A percentile compares a stretch with the other conserved stretches of the same genome.
Evolutionary conservation across 2,113 vertebrate species (phyloP).

Genomic region (Macaca nemestrina): DNA sequence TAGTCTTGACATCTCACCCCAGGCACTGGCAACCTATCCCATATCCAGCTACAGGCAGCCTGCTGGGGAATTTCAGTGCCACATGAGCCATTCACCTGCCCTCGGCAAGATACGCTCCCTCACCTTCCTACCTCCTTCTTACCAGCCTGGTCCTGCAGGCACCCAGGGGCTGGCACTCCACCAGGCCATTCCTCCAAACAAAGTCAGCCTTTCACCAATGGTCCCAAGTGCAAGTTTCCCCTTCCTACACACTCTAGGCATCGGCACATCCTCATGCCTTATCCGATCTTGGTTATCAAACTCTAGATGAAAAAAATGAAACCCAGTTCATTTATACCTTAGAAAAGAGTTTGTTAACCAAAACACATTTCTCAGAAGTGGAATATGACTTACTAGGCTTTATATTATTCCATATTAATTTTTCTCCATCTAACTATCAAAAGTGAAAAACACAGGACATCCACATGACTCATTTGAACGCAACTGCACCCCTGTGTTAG

Average conservation of each 20-base stretch:
- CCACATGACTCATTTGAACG: neutral
- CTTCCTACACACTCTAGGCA: neutral
- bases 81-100: constrained; percentile 29
- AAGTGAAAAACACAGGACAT: neutral
- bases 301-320: neutral
- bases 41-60: neutral
- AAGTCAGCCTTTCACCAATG: neutral
- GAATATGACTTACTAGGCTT: neutral
- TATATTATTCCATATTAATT: neutral
- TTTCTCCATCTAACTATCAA: neutral
- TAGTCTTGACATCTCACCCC: constrained; percentile 19
- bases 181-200: neutral
- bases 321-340: neutral
- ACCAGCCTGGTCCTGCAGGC: neutral
- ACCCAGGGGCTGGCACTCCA: neutral
- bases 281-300: neutral
- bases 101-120: neutral
- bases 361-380: neutral
- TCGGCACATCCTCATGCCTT: neutral
- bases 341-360: neutral
- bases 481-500: neutral
- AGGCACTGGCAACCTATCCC: neutral
- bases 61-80: constrained; percentile 65
- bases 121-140: neutral
- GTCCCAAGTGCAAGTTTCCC: neutral